A percentile compares a stretch with the other conserved stretches of the same genome.
These are phyloP conservation scores for Rhipidura dahli DNA, from an alignment of 2,113 vertebrate genomes.

Conservation along the genomic window DNA sequence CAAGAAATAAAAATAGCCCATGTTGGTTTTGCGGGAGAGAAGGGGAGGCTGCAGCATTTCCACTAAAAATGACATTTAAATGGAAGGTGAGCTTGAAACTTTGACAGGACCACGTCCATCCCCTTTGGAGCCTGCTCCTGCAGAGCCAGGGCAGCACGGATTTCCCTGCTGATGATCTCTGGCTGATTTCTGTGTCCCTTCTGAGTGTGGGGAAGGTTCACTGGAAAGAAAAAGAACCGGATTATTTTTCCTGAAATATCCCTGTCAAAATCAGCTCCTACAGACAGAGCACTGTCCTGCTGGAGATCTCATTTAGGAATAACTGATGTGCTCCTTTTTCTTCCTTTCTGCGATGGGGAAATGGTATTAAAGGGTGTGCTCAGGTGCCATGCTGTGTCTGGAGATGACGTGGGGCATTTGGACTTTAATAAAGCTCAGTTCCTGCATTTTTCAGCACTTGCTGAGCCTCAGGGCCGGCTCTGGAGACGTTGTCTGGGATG, in stretches of 20 bases:
- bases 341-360: neutral
- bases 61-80: neutral
- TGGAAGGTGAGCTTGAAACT: neutral
- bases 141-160: neutral
- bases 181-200: neutral
- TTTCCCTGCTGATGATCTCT: neutral
- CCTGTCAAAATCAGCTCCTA: rapidly evolving
- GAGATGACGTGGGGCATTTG: neutral
- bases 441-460: neutral
- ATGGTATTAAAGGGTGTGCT: neutral
- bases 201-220: neutral
- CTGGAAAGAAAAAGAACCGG: rapidly evolving
- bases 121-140: neutral
- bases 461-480: neutral
- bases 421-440: neutral
- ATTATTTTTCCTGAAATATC: neutral
- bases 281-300: rapidly evolving
- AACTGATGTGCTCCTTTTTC: neutral
- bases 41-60: neutral
- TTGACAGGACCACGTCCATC: neutral
- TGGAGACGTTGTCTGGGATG: neutral
- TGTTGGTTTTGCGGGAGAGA: neutral
- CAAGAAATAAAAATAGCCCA: neutral
- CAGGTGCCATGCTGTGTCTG: neutral
- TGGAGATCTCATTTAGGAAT: neutral